Conservation (phyloP, 2,797 vertebrate species). For the Mormyrus hasselquistii region DNA sequence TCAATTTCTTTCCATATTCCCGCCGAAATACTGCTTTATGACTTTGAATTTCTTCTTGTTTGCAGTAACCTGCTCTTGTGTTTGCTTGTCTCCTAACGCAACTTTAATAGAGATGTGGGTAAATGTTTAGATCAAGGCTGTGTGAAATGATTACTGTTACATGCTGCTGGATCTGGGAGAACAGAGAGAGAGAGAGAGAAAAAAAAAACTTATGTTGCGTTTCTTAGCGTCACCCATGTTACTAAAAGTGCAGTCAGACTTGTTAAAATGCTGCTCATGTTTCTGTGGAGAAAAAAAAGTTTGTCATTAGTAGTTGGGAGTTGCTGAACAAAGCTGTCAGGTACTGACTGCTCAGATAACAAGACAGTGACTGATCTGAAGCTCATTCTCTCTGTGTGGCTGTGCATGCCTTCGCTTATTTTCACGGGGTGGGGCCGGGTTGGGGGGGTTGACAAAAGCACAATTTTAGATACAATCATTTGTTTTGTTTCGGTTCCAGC, state of each 20-base stretch:
- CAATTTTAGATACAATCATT: not conserved
- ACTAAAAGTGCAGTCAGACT: not conserved
- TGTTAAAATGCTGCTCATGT: not conserved
- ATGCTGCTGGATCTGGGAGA: not conserved
- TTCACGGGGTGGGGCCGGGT: constrained; percentile 9
- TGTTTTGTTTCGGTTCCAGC: not conserved
- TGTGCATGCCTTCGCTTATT: constrained; percentile 1
- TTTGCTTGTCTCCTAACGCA: not conserved
- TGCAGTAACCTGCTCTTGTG: not conserved
- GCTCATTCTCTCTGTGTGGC: not conserved
- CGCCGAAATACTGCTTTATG: not conserved
- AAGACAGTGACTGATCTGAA: constrained; percentile 37
- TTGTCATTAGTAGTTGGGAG: constrained; percentile 13
- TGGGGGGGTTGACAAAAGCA: not conserved
- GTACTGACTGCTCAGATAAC: constrained; percentile 20
- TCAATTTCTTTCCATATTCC: not conserved
- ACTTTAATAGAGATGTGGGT: not conserved
- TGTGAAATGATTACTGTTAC: not conserved
- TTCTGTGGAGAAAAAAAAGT: constrained; percentile 1
- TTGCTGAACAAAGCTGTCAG: constrained; percentile 35
- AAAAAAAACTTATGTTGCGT: not conserved
- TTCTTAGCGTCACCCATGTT: not conserved
- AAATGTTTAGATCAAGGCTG: not conserved
- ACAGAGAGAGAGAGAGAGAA: not conserved
- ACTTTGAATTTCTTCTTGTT: not conserved